Conservation (phyloP, 2,797 vertebrate genomes). For the Pseudochirops cupreus region DNA sequence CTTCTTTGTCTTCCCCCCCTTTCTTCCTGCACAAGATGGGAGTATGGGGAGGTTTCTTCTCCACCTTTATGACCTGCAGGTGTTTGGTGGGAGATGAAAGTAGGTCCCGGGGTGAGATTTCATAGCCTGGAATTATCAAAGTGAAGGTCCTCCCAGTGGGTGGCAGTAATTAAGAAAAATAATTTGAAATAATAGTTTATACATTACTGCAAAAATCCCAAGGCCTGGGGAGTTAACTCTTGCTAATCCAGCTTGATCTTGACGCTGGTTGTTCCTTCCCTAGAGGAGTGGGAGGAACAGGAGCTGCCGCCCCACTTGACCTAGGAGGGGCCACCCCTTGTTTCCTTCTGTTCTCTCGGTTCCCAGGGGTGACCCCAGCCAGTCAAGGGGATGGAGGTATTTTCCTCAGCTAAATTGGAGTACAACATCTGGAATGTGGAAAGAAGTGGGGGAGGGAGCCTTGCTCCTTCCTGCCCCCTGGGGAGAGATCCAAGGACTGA, state of each 20-base stretch:
- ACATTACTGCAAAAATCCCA: conserved; percentile 81
- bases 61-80: conserved; percentile 86
- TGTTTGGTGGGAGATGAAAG: conserved; percentile 88
- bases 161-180: conserved; percentile 87
- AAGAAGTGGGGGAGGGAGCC: background rate
- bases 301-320: conserved; percentile 35
- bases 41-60: conserved; percentile 62
- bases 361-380: background rate
- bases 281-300: conserved; percentile 22
- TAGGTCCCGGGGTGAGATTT: conserved; percentile 85
- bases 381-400: background rate
- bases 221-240: conserved; percentile 80
- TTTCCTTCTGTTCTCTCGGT: background rate
- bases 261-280: conserved; percentile 14
- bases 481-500: background rate
- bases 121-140: conserved; percentile 86
- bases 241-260: conserved; percentile 75
- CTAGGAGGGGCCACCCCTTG: background rate
- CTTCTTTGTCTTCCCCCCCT: conserved; percentile 28
- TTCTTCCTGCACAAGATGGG: conserved; percentile 48
- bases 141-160: conserved; percentile 86
- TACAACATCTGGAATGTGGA: background rate
- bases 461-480: background rate
- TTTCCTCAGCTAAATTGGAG: background rate
- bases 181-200: conserved; percentile 84